phyloP scores from a whole-genome alignment of 2,113 vertebrate genomes.

The Otus sunia region DNA sequence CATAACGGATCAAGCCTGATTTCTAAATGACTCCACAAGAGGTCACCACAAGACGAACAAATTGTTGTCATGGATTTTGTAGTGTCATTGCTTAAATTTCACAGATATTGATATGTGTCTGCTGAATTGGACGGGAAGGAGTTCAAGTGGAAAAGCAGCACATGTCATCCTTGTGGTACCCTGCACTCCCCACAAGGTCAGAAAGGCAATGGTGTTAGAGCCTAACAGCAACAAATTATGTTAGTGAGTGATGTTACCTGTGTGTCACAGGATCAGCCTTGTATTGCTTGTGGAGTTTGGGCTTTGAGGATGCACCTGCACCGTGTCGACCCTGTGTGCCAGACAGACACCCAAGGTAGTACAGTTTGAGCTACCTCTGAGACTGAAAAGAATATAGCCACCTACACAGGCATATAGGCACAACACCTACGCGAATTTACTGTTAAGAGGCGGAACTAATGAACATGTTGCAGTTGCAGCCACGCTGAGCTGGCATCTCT shows the following conservation, averaged over 20 bases:
- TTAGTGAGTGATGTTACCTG: background rate
- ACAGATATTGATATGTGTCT: background rate
- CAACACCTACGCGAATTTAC: background rate
- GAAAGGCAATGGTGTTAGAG: background rate
- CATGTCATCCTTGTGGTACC: background rate
- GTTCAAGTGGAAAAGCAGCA: background rate
- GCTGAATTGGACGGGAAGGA: background rate
- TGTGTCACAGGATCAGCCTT: background rate
- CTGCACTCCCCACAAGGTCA: background rate
- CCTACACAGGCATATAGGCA: background rate
- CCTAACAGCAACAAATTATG: background rate
- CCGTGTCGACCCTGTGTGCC: accelerated
- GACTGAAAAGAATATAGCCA: background rate
- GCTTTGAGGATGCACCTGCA: background rate
- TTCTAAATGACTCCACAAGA: constrained; percentile 58
- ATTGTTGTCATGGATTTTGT: constrained; percentile 12
- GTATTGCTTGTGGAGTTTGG: background rate
- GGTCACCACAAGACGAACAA: constrained; percentile 42
- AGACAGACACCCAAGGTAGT: background rate
- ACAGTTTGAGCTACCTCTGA: background rate
- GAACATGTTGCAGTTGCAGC: background rate
- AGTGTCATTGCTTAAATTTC: constrained; percentile 17
- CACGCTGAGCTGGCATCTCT: background rate
- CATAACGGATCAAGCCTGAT: background rate
- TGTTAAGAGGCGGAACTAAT: background rate